These are phyloP conservation scores for Palythoa grandis DNA, from an alignment of 92 coral and sea anemone species.

Conservation along the genomic window DNA sequence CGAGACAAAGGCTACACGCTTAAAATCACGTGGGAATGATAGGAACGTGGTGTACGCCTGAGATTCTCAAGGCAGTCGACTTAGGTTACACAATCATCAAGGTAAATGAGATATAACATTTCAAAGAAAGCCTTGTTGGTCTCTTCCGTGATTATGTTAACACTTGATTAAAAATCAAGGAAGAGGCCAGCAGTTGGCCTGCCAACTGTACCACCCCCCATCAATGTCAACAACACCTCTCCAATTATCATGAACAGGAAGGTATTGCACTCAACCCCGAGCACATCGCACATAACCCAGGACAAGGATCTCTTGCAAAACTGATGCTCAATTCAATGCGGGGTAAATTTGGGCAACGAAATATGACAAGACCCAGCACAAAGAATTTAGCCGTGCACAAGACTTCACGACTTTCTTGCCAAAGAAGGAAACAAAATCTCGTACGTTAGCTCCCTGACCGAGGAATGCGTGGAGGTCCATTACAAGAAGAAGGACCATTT, in stretches of 20 bases:
- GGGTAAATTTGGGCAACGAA: constrained; percentile 28
- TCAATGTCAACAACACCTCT: too few relatives aligned
- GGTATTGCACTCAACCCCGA: too few relatives aligned
- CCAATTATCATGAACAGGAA: too few relatives aligned
- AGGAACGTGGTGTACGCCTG: too few relatives aligned
- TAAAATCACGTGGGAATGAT: constrained; percentile 2
- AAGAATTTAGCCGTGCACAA: not conserved
- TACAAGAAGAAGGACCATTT: not conserved
- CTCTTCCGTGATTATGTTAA: constrained; percentile 6
- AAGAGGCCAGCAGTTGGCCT: too few relatives aligned
- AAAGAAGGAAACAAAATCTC: not conserved
- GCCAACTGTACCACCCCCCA: not conserved
- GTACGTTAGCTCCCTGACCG: constrained; percentile 6
- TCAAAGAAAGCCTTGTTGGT: too few relatives aligned
- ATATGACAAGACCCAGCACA: not conserved
- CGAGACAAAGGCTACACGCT: constrained; percentile 14
- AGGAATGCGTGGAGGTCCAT: not conserved
- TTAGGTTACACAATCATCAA: not conserved
- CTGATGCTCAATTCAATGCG: too few relatives aligned
- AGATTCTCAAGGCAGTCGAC: not conserved
- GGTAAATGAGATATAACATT: too few relatives aligned
- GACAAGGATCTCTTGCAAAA: too few relatives aligned
- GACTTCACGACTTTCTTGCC: not conserved
- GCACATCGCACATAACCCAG: not conserved
- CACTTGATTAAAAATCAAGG: too few relatives aligned